Conservation (phyloP, 2,888 invertebrate genomes). For the Trissoscelio sp. region DNA sequence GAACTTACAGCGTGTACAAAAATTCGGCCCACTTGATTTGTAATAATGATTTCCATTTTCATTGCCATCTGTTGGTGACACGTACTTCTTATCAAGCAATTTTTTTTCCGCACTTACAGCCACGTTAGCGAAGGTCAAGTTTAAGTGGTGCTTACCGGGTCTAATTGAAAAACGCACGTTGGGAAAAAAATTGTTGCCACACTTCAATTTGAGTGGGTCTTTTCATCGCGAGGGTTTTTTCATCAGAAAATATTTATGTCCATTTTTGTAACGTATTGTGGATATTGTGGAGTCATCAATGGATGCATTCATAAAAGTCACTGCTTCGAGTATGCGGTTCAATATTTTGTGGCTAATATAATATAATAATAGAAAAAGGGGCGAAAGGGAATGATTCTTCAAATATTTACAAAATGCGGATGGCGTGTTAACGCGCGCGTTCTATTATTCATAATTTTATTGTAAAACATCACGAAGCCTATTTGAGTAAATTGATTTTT, state of each 20-base stretch:
- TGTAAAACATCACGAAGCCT: constrained; percentile 17
- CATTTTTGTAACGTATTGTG: constrained; percentile 25
- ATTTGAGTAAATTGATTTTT: constrained; percentile 10
- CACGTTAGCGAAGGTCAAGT: constrained; percentile 32
- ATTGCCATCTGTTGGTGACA: constrained; percentile 19
- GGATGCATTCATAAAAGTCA: constrained; percentile 35
- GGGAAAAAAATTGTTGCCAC: constrained; percentile 17
- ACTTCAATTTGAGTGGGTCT: constrained; percentile 31
- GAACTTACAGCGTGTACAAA: constrained; percentile 1
- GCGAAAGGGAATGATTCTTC: constrained; percentile 50
- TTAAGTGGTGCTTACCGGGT: constrained; percentile 8
- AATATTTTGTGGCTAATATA: too few species aligned
- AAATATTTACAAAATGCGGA: constrained; percentile 33
- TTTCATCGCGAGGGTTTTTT: constrained; percentile 23
- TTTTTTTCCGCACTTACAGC: constrained; percentile 1
- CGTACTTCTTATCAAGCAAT: constrained; percentile 16
- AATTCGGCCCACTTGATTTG: constrained; percentile 6
- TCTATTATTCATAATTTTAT: constrained; percentile 13
- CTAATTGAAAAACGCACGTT: constrained; percentile 17
- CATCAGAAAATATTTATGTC: constrained; percentile 35
- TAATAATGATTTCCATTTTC: constrained; percentile 32
- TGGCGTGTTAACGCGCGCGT: constrained; percentile 27
- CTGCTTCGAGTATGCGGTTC: constrained; percentile 17
- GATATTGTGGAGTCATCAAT: constrained; percentile 39
- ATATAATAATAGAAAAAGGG: constrained; percentile 17